A percentile compares a stretch with the other conserved stretches of the same genome.
phyloP scores from a whole-genome alignment of 2,113 vertebrate genomes.

The Sturnira hondurensis region DNA sequence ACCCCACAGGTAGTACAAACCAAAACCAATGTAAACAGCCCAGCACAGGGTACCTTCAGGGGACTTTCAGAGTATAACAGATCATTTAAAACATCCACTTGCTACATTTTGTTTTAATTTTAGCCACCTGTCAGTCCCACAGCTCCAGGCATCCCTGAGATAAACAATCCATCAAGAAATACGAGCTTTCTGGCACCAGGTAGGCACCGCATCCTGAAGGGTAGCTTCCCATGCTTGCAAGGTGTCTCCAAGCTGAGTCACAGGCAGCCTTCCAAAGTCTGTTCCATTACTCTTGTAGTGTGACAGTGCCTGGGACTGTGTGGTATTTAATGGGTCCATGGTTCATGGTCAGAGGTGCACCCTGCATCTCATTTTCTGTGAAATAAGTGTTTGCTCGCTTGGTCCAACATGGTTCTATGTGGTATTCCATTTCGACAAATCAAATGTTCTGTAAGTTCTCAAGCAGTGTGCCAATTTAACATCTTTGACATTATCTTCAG shows the following conservation, averaged over 20 bases:
- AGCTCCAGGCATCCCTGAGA: background rate
- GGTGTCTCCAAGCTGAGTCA: background rate
- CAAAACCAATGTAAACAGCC: background rate
- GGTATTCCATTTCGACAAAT: background rate
- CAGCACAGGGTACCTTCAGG: background rate
- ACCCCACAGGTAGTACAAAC: background rate
- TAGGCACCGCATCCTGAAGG: background rate
- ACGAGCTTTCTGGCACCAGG: background rate
- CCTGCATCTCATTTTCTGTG: background rate
- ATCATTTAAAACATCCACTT: background rate
- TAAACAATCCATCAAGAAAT: background rate
- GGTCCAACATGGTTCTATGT: background rate
- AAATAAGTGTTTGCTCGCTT: background rate
- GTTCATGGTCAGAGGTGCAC: background rate
- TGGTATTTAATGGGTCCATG: background rate
- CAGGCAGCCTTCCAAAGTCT: background rate
- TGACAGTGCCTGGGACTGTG: background rate
- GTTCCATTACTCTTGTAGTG: background rate
- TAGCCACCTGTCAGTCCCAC: background rate
- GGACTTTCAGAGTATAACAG: background rate
- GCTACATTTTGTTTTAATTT: background rate
- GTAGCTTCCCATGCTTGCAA: fast-evolving
- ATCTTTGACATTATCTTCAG: background rate
- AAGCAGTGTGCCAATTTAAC: background rate
- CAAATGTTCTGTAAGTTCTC: background rate